Evolutionary conservation across 2,113 vertebrate genomes (phyloP).

Genomic region (Reinhardtius hippoglossoides): DNA sequence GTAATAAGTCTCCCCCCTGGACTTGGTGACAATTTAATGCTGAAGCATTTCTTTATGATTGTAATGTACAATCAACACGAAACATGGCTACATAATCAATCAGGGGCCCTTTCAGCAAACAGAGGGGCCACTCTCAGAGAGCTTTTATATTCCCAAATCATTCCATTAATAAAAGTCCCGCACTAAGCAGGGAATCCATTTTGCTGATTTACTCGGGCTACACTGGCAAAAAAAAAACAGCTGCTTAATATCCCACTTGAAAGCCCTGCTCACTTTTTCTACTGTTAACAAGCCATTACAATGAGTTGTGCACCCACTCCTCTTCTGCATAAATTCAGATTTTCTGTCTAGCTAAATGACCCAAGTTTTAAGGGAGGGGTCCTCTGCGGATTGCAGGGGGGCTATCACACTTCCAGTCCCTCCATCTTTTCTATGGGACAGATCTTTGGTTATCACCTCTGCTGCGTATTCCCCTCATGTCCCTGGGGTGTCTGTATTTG

Average conservation of each 20-base stretch:
- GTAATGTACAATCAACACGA: constrained; percentile 64
- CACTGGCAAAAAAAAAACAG: constrained; percentile 88
- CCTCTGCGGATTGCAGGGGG: constrained; percentile 53
- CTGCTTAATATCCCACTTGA: constrained; percentile 95
- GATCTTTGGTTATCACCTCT: constrained; percentile 55
- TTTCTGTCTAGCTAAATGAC: constrained; percentile 81
- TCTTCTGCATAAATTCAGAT: constrained; percentile 86
- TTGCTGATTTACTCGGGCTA: constrained; percentile 92
- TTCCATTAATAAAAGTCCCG: constrained; percentile 92
- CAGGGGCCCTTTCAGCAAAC: constrained; percentile 78
- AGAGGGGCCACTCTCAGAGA: constrained; percentile 69
- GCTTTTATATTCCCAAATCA: constrained; percentile 86
- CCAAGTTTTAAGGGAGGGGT: constrained; percentile 85
- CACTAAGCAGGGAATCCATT: constrained; percentile 88
- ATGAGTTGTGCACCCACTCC: constrained; percentile 88
- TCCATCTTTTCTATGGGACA: constrained; percentile 51
- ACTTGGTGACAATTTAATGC: constrained; percentile 60
- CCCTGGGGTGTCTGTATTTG: constrained; percentile 40
- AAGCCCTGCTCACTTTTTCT: constrained; percentile 90
- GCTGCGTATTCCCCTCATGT: constrained; percentile 42
- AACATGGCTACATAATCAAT: constrained; percentile 71
- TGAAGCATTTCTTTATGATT: constrained; percentile 70
- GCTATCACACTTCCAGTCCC: constrained; percentile 35
- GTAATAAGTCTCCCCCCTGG: constrained; percentile 62
- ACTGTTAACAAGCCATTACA: constrained; percentile 95